Conservation (phyloP, 2,113 vertebrate species). For the Otis tarda region DNA sequence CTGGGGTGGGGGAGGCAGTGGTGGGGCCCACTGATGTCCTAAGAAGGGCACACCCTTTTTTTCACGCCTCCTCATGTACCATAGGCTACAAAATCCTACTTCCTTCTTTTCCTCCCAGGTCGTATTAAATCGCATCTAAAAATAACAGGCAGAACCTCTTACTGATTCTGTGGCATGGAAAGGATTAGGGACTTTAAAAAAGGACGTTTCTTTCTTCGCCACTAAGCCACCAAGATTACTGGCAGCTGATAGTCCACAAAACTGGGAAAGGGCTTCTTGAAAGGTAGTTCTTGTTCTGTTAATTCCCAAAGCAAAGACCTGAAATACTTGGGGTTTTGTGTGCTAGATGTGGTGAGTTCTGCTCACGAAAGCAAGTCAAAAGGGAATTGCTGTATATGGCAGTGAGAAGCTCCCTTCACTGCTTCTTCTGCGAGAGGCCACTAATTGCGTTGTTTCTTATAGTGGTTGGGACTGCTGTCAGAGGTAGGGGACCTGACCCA, state of each 20-base stretch:
- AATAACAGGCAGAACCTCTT: constrained; percentile 44
- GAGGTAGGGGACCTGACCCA: not conserved
- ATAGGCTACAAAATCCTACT: constrained; percentile 68
- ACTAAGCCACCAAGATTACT: not conserved
- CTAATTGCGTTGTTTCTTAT: fast-evolving
- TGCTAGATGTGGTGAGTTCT: not conserved
- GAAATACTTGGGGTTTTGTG: not conserved
- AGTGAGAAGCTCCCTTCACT: not conserved
- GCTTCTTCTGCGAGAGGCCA: not conserved
- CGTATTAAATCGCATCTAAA: constrained; percentile 53
- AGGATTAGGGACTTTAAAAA: not conserved
- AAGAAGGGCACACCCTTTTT: constrained; percentile 50
- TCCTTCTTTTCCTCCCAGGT: constrained; percentile 48
- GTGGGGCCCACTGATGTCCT: constrained; percentile 42
- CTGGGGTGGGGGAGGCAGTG: constrained; percentile 53
- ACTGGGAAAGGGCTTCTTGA: not conserved
- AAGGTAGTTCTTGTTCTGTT: not conserved
- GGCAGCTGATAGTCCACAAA: not conserved
- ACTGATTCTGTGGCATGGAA: not conserved
- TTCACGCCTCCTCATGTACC: constrained; percentile 56
- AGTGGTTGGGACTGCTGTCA: not conserved
- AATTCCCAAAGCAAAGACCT: not conserved
- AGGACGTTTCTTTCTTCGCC: not conserved
- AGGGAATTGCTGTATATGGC: not conserved
- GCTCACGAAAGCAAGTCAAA: not conserved